phyloP scores from a whole-genome alignment of 2,888 invertebrate genomes.

The Chironomus tentans region DNA sequence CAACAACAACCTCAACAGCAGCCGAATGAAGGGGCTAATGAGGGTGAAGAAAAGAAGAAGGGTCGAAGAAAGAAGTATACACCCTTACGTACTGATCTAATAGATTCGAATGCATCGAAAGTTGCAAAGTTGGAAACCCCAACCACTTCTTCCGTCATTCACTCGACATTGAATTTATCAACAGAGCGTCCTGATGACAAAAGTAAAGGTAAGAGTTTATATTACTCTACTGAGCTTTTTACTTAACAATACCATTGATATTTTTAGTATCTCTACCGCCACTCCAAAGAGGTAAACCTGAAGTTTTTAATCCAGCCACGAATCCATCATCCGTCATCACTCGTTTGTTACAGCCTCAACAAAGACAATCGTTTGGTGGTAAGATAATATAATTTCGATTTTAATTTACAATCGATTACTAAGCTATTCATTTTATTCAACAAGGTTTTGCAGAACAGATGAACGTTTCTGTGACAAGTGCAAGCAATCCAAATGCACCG shows the following conservation, averaged over 20 bases:
- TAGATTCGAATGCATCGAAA: conserved; percentile 11
- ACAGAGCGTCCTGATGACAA: neutral
- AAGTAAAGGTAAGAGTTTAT: neutral
- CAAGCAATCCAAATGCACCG: neutral
- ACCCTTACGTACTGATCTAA: conserved; percentile 33
- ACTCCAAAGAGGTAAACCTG: no score
- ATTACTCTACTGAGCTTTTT: no score
- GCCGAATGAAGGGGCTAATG: conserved; percentile 31
- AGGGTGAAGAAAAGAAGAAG: conserved; percentile 35
- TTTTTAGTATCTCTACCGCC: no score
- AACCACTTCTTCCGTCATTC: neutral
- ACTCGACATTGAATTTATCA: neutral
- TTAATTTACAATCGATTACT: neutral
- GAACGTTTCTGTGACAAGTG: neutral
- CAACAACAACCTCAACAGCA: conserved; percentile 31
- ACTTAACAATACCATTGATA: no score
- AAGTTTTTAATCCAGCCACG: conserved; percentile 13
- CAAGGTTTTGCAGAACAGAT: neutral
- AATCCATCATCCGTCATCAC: conserved; percentile 50
- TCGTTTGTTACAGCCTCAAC: conserved; percentile 46
- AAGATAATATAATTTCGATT: neutral
- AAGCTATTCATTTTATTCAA: no score
- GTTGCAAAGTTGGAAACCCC: neutral
- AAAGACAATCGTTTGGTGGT: neutral
- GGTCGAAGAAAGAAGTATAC: conserved; percentile 43